These are phyloP conservation scores for Strix aluco DNA, from an alignment of 2,113 vertebrate genomes.

Conservation along the genomic window DNA sequence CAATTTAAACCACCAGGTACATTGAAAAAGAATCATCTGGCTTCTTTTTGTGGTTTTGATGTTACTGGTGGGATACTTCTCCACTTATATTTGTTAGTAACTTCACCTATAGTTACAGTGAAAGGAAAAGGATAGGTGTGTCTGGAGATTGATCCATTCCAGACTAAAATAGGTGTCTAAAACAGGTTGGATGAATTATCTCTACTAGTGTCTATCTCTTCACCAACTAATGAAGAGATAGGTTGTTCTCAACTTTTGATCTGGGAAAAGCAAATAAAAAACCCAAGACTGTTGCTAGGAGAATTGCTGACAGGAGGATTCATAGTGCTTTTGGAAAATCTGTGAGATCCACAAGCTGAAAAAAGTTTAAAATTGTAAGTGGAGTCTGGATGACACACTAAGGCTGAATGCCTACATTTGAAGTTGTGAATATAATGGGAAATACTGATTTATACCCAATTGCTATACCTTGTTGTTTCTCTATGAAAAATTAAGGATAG, in stretches of 20 bases:
- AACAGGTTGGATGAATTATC: neutral
- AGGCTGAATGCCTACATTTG: neutral
- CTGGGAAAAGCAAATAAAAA: neutral
- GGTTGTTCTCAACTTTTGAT: neutral
- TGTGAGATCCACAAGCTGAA: neutral
- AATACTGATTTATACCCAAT: slow-evolving; percentile 39
- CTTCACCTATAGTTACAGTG: neutral
- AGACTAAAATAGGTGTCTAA: neutral
- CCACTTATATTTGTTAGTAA: neutral
- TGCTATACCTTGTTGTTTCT: slow-evolving; percentile 11
- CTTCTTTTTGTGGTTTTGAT: neutral
- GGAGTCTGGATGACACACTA: neutral
- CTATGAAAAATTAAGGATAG: slow-evolving; percentile 31
- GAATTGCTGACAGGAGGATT: slow-evolving; percentile 18
- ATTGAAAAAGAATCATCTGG: neutral
- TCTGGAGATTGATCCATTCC: neutral
- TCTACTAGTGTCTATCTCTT: neutral
- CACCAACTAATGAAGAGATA: neutral
- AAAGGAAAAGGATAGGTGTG: neutral
- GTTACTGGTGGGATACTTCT: neutral
- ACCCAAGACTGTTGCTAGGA: neutral
- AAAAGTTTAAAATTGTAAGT: neutral
- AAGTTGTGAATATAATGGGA: neutral
- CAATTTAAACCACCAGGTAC: neutral
- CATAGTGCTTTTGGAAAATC: slow-evolving; percentile 22